phyloP scores from a whole-genome alignment of 2,888 invertebrate genomes.

The Oegoconia quadripuncta region DNA sequence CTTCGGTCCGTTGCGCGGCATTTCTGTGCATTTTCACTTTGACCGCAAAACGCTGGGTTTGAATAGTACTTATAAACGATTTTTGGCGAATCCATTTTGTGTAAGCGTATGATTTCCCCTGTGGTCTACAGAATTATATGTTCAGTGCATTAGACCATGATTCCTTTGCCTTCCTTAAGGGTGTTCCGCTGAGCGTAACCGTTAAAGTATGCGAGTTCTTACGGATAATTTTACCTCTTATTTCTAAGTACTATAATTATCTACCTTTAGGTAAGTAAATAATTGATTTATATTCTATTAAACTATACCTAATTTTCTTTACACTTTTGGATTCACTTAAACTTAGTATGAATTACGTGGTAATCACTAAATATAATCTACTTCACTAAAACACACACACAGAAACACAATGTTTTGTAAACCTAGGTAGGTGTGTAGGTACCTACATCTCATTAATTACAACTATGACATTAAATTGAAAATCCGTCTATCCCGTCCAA shows the following conservation, averaged over 20 bases:
- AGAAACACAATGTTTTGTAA: too few relatives aligned
- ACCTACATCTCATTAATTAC: neutral
- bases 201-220: conserved; percentile 26
- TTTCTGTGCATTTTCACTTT: conserved; percentile 82
- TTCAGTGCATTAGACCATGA: conserved; percentile 37
- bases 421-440: neutral
- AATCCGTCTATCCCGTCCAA: conserved; percentile 36
- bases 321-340: too few relatives aligned
- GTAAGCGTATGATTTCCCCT: conserved; percentile 48
- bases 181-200: conserved; percentile 46
- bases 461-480: neutral
- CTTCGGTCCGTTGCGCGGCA: conserved; percentile 52
- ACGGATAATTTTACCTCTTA: conserved; percentile 1
- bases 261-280: too few relatives aligned
- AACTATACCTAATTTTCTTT: too few relatives aligned
- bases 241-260: neutral
- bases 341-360: too few relatives aligned
- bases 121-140: conserved; percentile 12
- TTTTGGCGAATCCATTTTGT: conserved; percentile 69
- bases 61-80: conserved; percentile 83
- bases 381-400: too few relatives aligned
- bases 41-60: conserved; percentile 89
- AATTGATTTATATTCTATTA: too few relatives aligned
- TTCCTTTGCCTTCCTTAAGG: conserved; percentile 38
- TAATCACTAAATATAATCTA: too few relatives aligned